Conservation (phyloP, 2,888 invertebrate species). For the Stictocephala bisonia region DNA sequence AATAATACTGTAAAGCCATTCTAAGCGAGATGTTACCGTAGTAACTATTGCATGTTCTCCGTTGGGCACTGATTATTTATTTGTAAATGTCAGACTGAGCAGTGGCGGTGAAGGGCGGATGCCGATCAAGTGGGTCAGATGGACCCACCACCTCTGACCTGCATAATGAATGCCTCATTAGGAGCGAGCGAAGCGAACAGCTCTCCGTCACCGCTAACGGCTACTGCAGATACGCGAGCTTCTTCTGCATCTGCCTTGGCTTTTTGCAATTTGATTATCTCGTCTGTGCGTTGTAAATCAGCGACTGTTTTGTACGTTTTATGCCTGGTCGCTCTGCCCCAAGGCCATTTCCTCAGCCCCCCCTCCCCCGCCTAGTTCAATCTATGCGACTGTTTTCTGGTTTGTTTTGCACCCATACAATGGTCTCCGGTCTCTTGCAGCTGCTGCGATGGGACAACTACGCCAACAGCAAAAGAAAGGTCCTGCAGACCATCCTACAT, state of each 20-base stretch:
- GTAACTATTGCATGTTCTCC: too few species aligned
- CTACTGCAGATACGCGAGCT: slow-evolving; percentile 32
- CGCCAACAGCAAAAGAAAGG: too few species aligned
- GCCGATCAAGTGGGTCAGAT: slow-evolving; percentile 9
- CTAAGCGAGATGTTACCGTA: too few species aligned
- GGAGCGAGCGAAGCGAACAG: too few species aligned
- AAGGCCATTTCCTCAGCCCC: background rate
- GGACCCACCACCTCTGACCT: background rate
- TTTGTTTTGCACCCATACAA: too few species aligned
- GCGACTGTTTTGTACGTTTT: slow-evolving; percentile 32
- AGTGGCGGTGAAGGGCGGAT: slow-evolving; percentile 20
- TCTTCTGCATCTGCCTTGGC: slow-evolving; percentile 21
- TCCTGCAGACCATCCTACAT: too few species aligned
- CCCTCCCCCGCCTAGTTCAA: background rate
- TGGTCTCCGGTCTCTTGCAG: background rate
- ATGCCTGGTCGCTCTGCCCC: slow-evolving; percentile 6
- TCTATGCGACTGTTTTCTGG: too few species aligned
- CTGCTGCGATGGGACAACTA: background rate
- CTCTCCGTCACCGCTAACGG: slow-evolving; percentile 10
- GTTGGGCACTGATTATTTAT: too few species aligned
- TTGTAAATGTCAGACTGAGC: slow-evolving; percentile 31
- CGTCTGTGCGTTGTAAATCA: slow-evolving; percentile 28
- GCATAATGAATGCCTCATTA: slow-evolving; percentile 22
- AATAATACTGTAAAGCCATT: too few species aligned
- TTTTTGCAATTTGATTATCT: slow-evolving; percentile 18